phyloP scores from a whole-genome alignment of 2,113 vertebrate genomes.

The Rhinolophus sinicus region DNA sequence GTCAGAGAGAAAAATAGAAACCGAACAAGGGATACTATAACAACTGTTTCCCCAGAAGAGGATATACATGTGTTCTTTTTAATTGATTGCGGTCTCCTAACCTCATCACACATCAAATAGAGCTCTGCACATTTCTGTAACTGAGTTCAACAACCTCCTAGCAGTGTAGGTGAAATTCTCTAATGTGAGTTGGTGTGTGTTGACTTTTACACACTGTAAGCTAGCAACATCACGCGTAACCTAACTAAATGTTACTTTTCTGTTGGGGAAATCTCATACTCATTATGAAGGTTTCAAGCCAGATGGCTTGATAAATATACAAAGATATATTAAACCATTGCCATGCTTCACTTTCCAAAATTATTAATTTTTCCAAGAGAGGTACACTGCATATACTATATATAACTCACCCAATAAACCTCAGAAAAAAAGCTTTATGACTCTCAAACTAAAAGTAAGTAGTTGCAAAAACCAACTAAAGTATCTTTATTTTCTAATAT shows the following conservation, averaged over 20 bases:
- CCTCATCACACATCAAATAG: constrained; percentile 47
- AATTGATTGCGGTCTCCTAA: constrained; percentile 3
- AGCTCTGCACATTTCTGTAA: constrained; percentile 54
- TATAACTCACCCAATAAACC: not conserved
- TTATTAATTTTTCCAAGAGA: not conserved
- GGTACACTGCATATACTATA: not conserved
- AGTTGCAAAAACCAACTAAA: not conserved
- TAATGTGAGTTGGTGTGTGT: not conserved
- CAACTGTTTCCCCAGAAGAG: constrained; percentile 41
- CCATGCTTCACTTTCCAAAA: not conserved
- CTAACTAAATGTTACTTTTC: constrained; percentile 65
- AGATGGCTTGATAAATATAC: not conserved
- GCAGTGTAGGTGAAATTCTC: not conserved
- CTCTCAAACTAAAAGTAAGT: not conserved
- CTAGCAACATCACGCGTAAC: constrained; percentile 65
- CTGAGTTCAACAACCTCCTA: constrained; percentile 34
- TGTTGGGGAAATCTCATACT: constrained; percentile 16
- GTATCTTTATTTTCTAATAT: not conserved
- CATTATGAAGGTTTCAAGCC: constrained; percentile 30
- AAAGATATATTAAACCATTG: not conserved
- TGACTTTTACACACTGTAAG: not conserved
- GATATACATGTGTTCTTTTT: constrained; percentile 53
- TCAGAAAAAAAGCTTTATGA: not conserved
- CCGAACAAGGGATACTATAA: constrained; percentile 55
- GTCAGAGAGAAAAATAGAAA: constrained; percentile 34